Evolutionary conservation across 2,797 vertebrate genomes (phyloP).

Genomic region (Pitangus sulphuratus): DNA sequence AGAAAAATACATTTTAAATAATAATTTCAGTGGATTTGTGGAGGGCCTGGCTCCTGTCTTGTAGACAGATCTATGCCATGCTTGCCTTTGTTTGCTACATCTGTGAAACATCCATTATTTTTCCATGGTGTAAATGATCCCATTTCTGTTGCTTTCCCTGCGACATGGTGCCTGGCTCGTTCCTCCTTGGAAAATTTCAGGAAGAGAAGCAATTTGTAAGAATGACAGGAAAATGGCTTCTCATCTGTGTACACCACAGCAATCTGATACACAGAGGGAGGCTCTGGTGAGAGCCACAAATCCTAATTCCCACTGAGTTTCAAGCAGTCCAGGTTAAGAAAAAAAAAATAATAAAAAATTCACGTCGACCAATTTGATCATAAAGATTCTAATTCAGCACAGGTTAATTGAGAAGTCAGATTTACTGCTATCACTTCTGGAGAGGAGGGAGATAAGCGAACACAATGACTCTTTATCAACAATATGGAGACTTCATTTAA

Average conservation of each 20-base stretch:
- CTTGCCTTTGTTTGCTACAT: neutral
- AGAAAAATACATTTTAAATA: neutral
- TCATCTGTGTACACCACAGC: constrained; percentile 43
- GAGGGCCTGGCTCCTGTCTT: neutral
- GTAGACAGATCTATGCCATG: neutral
- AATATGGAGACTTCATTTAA: constrained; percentile 58
- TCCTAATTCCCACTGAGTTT: neutral
- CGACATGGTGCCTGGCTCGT: neutral
- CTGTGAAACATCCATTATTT: constrained; percentile 6
- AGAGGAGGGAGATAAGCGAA: constrained; percentile 55
- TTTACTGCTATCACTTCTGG: constrained; percentile 52
- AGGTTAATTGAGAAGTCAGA: constrained; percentile 67
- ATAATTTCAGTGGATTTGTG: neutral
- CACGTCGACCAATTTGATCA: neutral
- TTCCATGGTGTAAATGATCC: neutral
- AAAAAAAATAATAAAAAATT: neutral
- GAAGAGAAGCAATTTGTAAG: constrained; percentile 52
- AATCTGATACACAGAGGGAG: neutral
- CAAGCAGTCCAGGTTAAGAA: neutral
- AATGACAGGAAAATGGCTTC: constrained; percentile 56
- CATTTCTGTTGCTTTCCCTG: constrained; percentile 5
- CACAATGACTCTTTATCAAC: constrained; percentile 65
- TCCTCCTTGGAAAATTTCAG: constrained; percentile 35
- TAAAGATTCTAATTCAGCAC: constrained; percentile 47
- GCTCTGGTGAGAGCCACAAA: constrained; percentile 11